These are phyloP conservation scores for Mionectes macconnelli DNA, from an alignment of 2,113 vertebrate species.

Conservation along the genomic window DNA sequence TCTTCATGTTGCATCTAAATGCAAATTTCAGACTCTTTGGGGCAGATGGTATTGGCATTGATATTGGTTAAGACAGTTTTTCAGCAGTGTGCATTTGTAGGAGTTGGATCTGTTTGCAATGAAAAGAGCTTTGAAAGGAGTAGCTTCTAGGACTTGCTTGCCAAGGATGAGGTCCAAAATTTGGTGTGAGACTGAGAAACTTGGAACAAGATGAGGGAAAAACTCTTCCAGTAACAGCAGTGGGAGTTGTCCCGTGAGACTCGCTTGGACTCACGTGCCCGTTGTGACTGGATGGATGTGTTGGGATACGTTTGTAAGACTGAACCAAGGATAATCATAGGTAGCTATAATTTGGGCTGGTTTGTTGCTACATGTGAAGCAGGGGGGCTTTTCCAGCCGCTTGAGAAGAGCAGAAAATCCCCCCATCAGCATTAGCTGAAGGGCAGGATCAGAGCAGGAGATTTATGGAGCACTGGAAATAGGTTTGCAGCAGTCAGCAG, in stretches of 20 bases:
- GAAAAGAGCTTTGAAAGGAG: not conserved
- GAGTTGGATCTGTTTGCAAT: not conserved
- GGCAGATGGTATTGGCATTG: not conserved
- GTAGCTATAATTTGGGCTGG: not conserved
- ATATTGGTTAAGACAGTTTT: not conserved
- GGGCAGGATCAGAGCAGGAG: not conserved
- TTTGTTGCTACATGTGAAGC: not conserved
- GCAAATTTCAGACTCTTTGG: not conserved
- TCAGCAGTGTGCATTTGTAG: accelerated
- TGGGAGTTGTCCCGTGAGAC: not conserved
- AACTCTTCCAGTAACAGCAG: not conserved
- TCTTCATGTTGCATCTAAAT: not conserved
- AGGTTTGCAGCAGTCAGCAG: constrained; percentile 22
- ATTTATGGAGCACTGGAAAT: constrained; percentile 20
- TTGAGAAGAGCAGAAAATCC: constrained; percentile 1
- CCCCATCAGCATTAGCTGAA: not conserved
- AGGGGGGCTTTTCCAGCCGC: not conserved
- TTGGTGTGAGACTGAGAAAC: not conserved
- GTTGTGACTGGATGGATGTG: not conserved
- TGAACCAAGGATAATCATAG: not conserved
- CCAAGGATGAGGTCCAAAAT: not conserved
- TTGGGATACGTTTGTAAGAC: not conserved
- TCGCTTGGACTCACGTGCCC: not conserved
- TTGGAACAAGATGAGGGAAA: not conserved
- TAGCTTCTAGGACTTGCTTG: not conserved